Conservation (phyloP, 1,140 invertebrate genomes). For the Philotrypesis tridentata region DNA sequence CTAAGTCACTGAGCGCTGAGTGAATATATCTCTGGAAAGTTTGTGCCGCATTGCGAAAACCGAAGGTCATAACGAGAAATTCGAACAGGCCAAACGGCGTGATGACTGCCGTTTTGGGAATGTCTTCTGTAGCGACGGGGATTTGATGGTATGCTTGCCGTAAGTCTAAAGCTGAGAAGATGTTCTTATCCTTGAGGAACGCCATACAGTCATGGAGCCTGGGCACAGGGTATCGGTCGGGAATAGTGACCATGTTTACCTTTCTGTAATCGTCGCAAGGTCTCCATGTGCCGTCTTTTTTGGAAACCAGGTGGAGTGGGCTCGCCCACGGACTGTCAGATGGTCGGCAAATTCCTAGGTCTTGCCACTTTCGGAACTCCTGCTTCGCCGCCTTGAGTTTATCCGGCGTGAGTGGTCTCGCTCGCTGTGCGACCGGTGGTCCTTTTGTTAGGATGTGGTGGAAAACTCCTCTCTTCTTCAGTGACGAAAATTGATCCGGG, state of each 20-base stretch:
- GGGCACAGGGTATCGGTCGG: conserved; percentile 61
- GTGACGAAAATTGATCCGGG: not conserved
- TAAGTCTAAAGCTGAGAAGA: conserved; percentile 69
- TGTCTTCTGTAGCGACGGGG: conserved; percentile 48
- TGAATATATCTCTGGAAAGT: conserved; percentile 33
- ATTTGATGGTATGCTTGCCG: conserved; percentile 68
- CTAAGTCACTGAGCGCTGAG: not conserved
- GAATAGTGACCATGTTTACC: conserved; percentile 50
- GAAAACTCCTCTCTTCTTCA: not conserved
- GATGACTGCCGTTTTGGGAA: conserved; percentile 54
- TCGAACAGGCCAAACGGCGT: conserved; percentile 62
- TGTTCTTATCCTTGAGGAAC: conserved; percentile 54
- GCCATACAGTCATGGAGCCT: conserved; percentile 56
- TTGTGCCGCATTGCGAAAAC: conserved; percentile 7
- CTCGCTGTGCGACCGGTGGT: not conserved
- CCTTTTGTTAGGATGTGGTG: not conserved
- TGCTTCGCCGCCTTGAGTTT: not conserved
- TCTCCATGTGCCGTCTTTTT: conserved; percentile 13
- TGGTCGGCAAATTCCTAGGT: conserved; percentile 24
- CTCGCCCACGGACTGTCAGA: not conserved
- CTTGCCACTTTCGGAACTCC: conserved; percentile 3
- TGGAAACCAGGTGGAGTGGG: conserved; percentile 29
- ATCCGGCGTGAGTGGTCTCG: conserved; percentile 4
- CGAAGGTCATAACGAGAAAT: conserved; percentile 8
- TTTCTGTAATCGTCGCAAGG: conserved; percentile 36